Conservation (phyloP, 2,888 invertebrate genomes). For the Pristionchus mayeri region DNA sequence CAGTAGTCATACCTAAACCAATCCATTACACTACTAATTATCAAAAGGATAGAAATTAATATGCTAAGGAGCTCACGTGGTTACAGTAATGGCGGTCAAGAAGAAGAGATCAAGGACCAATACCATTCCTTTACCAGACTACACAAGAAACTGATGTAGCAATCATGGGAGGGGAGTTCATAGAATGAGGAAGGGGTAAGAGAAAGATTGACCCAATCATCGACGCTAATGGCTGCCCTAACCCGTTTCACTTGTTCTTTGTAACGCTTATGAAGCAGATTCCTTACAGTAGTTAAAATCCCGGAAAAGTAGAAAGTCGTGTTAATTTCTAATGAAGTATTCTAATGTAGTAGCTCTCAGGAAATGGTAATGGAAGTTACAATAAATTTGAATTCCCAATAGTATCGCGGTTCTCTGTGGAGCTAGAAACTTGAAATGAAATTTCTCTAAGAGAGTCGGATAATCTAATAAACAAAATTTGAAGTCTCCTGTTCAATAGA, state of each 20-base stretch:
- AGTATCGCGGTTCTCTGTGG: too few relatives aligned
- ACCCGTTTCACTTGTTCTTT: background rate
- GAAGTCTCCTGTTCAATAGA: too few relatives aligned
- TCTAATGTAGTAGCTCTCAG: too few relatives aligned
- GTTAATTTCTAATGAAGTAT: too few relatives aligned
- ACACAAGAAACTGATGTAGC: background rate
- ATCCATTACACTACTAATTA: background rate
- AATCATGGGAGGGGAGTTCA: background rate
- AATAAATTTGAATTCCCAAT: too few relatives aligned
- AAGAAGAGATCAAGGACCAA: background rate
- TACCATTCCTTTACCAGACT: background rate
- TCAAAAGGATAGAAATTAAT: background rate
- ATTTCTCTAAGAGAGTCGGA: too few relatives aligned
- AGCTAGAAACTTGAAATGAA: too few relatives aligned
- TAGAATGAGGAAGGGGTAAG: background rate
- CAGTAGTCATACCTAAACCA: conserved; percentile 68
- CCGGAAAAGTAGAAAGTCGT: too few relatives aligned
- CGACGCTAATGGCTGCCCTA: too few relatives aligned
- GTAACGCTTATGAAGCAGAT: background rate
- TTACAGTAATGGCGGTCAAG: background rate
- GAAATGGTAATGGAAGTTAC: too few relatives aligned
- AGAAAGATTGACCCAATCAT: conserved; percentile 6
- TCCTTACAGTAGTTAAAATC: too few relatives aligned
- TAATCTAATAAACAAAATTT: too few relatives aligned
- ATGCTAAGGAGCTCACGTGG: background rate